These are phyloP conservation scores for Cheilosia vernalis DNA, from an alignment of 2,888 invertebrate genomes.

Conservation along the genomic window DNA sequence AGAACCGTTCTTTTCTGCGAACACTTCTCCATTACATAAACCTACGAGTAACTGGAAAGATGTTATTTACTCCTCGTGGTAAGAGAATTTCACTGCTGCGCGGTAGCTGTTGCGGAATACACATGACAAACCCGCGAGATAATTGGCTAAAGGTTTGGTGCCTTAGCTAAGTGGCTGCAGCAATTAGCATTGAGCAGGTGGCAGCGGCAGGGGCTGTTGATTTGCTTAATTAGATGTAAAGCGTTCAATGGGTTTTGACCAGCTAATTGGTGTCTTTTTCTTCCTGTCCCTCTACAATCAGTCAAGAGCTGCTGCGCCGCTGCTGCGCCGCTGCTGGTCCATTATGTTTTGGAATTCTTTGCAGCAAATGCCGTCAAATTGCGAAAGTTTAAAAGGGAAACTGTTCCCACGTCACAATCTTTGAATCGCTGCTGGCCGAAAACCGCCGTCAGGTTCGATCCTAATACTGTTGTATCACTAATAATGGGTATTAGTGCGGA, in stretches of 20 bases:
- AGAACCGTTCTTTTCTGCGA: slow-evolving; percentile 71
- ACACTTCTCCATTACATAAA: slow-evolving; percentile 53
- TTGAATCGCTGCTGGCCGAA: no score
- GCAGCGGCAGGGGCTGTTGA: background rate
- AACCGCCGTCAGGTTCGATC: slow-evolving; percentile 30
- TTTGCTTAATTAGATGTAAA: slow-evolving; percentile 22
- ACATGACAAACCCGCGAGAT: background rate
- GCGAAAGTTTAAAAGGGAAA: slow-evolving; percentile 71
- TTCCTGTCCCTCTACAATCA: slow-evolving; percentile 24
- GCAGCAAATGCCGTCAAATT: slow-evolving; percentile 38
- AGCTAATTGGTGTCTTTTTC: slow-evolving; percentile 55
- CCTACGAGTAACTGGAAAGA: slow-evolving; percentile 44
- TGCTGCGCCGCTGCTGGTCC: background rate
- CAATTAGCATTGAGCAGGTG: slow-evolving; percentile 1
- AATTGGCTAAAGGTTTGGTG: slow-evolving; percentile 13
- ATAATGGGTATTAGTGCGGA: slow-evolving; percentile 36
- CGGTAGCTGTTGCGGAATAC: slow-evolving; percentile 17
- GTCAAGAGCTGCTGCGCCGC: background rate
- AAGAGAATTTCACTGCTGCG: slow-evolving; percentile 32
- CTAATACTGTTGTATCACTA: slow-evolving; percentile 34
- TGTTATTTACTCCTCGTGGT: slow-evolving; percentile 51
- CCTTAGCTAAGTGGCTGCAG: slow-evolving; percentile 17
- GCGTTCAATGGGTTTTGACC: slow-evolving; percentile 2
- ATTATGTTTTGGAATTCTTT: slow-evolving; percentile 13
- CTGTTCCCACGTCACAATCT: background rate